Conservation (phyloP, 2,797 vertebrate species). For the Catostomus latipinnis region DNA sequence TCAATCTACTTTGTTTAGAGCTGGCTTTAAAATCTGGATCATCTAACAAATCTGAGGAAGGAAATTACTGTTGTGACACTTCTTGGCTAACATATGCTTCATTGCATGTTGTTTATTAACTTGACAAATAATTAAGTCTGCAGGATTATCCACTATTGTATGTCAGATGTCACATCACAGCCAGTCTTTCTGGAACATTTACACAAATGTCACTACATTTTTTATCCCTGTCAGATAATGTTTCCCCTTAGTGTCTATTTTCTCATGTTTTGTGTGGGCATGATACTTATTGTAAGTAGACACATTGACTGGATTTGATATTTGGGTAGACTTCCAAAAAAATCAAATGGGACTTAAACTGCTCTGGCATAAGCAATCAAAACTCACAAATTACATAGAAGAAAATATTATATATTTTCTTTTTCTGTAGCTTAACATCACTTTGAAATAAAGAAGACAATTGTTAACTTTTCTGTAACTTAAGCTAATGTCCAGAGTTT, state of each 20-base stretch:
- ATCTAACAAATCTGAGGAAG: conserved; percentile 11
- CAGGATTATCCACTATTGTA: conserved; percentile 24
- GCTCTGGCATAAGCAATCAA: not conserved
- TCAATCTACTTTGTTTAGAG: conserved; percentile 16
- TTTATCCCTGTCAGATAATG: not conserved
- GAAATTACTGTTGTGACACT: conserved; percentile 14
- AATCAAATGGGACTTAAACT: not conserved
- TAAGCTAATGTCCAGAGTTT: too few relatives aligned
- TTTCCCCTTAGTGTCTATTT: not conserved
- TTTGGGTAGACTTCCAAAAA: not conserved
- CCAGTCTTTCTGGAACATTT: not conserved
- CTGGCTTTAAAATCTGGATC: not conserved
- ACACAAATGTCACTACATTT: not conserved
- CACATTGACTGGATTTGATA: not conserved
- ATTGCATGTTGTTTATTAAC: conserved; percentile 34
- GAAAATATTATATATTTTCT: not conserved
- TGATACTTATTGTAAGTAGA: not conserved
- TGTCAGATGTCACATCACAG: conserved; percentile 30
- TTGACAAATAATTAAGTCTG: conserved; percentile 32
- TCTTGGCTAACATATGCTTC: conserved; percentile 35
- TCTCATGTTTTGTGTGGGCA: not conserved
- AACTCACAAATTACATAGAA: not conserved
- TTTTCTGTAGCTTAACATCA: not conserved
- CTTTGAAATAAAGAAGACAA: not conserved
- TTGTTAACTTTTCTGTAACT: too few relatives aligned